These are phyloP conservation scores for Papilio polyxenes DNA, from an alignment of 1,140 invertebrate genomes.

Conservation along the genomic window DNA sequence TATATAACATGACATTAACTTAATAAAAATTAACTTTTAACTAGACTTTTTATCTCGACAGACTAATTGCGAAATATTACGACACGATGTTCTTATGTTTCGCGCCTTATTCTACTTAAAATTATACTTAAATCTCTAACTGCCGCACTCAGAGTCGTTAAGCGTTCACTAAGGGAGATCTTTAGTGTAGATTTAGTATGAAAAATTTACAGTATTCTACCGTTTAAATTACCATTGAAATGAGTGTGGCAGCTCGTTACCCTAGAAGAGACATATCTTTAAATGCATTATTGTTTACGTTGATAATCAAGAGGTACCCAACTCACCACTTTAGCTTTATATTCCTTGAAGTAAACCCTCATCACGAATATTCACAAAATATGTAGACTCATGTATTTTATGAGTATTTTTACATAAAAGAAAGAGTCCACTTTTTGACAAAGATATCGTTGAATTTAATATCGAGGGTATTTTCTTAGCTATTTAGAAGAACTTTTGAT, in stretches of 20 bases:
- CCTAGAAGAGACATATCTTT: not conserved
- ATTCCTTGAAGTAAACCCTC: constrained; percentile 75
- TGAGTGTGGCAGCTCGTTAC: not conserved
- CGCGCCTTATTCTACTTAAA: no score
- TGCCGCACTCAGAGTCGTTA: no score
- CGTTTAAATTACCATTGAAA: no score
- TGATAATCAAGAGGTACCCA: constrained; percentile 2
- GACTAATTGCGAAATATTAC: not conserved
- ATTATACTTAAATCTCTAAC: no score
- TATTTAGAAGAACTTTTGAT: not conserved
- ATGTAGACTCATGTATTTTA: constrained; percentile 67
- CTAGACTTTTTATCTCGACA: not conserved
- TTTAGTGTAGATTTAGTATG: no score
- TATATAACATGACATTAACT: not conserved
- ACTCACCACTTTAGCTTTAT: constrained; percentile 71
- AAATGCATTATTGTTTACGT: not conserved
- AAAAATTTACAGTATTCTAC: no score
- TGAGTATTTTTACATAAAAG: constrained; percentile 66
- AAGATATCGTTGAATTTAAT: not conserved
- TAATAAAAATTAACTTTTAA: not conserved
- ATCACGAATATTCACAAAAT: constrained; percentile 55
- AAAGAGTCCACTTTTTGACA: constrained; percentile 54
- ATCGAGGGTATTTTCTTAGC: not conserved
- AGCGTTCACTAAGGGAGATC: no score
- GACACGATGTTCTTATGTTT: no score